phyloP scores from a whole-genome alignment of 2,797 vertebrate species.

The Chiroxiphia lanceolata region DNA sequence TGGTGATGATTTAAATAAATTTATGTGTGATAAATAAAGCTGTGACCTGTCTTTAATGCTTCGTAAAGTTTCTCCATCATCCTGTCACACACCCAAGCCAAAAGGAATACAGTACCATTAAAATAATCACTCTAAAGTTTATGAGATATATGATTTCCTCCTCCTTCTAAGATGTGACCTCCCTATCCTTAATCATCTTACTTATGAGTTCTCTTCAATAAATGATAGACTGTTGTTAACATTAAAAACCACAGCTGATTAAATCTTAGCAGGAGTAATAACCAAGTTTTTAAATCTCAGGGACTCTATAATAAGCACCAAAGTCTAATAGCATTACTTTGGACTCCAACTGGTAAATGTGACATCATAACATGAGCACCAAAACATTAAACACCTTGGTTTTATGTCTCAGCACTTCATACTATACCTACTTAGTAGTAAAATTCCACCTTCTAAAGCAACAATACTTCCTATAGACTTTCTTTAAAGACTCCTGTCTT shows the following conservation, averaged over 20 bases:
- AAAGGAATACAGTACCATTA: not conserved
- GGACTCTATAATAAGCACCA: not conserved
- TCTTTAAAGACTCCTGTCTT: not conserved
- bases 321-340: not conserved
- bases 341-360: not conserved
- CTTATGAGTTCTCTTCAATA: not conserved
- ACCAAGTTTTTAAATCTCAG: slow-evolving; percentile 14
- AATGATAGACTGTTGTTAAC: not conserved
- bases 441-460: not conserved
- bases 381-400: not conserved
- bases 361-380: not conserved
- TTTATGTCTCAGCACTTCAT: not conserved
- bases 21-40: not conserved
- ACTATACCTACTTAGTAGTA: not conserved
- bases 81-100: not conserved
- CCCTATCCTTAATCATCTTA: not conserved
- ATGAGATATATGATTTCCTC: not conserved
- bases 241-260: not conserved
- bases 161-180: not conserved
- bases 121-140: not conserved
- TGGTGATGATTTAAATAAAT: not conserved
- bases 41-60: not conserved
- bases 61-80: not conserved
- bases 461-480: not conserved
- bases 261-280: not conserved